Conservation (phyloP, 2,797 vertebrate genomes). For the Gallinago stenura region DNA sequence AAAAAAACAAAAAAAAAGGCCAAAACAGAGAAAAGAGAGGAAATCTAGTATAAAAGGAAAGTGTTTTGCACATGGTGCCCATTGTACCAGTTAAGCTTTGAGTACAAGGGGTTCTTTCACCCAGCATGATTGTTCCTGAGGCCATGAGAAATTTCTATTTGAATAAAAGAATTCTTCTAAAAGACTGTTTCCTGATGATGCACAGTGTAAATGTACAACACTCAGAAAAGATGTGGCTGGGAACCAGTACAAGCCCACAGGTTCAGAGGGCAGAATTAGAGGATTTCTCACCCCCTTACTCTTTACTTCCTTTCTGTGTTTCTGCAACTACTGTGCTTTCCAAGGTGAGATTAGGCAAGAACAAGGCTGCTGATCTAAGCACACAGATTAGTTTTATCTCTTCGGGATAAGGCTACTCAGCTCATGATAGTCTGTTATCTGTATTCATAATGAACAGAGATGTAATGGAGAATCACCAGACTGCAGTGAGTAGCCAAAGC, state of each 20-base stretch:
- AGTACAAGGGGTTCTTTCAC: background rate
- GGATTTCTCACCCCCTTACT: background rate
- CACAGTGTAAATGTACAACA: background rate
- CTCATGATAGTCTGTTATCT: conserved; percentile 51
- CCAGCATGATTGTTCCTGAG: background rate
- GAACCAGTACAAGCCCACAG: background rate
- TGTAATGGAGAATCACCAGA: conserved; percentile 28
- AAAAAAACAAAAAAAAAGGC: background rate
- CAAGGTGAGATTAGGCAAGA: conserved; percentile 26
- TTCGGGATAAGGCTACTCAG: conserved; percentile 19
- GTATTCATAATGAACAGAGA: conserved; percentile 50
- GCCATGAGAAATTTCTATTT: background rate
- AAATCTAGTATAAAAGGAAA: background rate
- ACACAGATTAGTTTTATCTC: conserved; percentile 57
- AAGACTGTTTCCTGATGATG: background rate
- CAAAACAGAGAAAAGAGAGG: background rate
- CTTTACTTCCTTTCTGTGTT: background rate
- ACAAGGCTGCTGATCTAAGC: conserved; percentile 20
- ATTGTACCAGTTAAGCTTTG: background rate
- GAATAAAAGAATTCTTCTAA: background rate
- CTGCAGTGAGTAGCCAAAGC: conserved; percentile 20
- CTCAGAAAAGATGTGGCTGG: background rate
- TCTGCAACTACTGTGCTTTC: background rate
- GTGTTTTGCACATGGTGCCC: background rate
- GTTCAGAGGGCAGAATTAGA: background rate